These are phyloP conservation scores for Patella caerulea DNA, from an alignment of 2,888 invertebrate genomes.

Conservation along the genomic window DNA sequence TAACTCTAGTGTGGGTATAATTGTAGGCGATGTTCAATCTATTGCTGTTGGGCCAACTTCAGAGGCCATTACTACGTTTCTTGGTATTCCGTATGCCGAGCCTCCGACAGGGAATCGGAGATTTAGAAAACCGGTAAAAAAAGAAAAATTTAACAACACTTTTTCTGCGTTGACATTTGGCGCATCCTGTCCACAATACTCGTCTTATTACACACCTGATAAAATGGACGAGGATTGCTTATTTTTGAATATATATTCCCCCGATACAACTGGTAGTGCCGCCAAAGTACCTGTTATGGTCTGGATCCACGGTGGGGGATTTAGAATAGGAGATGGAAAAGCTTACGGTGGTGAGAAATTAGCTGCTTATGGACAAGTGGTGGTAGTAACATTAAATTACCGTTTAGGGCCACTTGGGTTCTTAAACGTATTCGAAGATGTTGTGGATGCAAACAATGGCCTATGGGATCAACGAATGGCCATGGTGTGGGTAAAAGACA, in stretches of 20 bases:
- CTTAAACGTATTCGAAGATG: not conserved
- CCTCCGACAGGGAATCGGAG: conserved; percentile 13
- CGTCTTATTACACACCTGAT: no score
- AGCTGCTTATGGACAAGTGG: not conserved
- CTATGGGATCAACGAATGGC: conserved; percentile 2
- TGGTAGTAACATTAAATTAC: not conserved
- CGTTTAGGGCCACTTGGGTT: not conserved
- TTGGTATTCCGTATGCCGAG: conserved; percentile 23
- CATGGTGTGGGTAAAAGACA: not conserved
- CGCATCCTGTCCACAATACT: not conserved
- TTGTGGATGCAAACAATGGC: not conserved
- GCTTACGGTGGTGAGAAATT: not conserved
- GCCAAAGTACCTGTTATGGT: not conserved
- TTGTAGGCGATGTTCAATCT: not conserved
- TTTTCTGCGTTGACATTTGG: not conserved
- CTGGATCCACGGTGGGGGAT: not conserved
- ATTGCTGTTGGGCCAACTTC: not conserved
- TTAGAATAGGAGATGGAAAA: not conserved
- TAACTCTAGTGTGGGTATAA: not conserved
- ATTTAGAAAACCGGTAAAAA: conserved; percentile 15
- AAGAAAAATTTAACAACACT: not conserved
- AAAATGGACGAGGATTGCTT: not conserved
- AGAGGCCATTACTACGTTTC: not conserved
- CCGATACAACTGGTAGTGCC: not conserved
- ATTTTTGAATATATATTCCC: not conserved